A percentile compares a stretch with the other conserved stretches of the same genome.
phyloP scores from a whole-genome alignment of 2,113 vertebrate genomes.

The Gnathonemus echidnorhynchus region DNA sequence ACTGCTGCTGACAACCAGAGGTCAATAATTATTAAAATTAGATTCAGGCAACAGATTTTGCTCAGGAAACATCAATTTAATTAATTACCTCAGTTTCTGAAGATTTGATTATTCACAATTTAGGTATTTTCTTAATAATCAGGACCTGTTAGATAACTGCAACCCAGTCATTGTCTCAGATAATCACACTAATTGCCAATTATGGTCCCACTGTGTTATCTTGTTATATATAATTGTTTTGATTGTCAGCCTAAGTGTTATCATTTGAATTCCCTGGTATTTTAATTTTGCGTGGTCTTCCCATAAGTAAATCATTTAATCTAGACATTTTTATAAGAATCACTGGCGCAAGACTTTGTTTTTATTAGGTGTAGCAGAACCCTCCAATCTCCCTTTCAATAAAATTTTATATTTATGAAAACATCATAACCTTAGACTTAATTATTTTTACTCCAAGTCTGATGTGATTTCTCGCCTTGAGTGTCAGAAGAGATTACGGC shows the following conservation, averaged over 20 bases:
- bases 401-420: not conserved
- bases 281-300: not conserved
- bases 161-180: not conserved
- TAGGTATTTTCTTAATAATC: conserved; percentile 6
- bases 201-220: conserved; percentile 2
- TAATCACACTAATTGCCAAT: conserved; percentile 11
- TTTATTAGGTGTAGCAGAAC: not conserved
- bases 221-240: conserved; percentile 4
- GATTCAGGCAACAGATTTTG: conserved; percentile 2
- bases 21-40: conserved; percentile 1
- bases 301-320: conserved; percentile 9
- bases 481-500: not conserved
- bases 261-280: not conserved
- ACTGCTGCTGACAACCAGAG: conserved; percentile 2
- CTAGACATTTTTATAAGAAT: not conserved
- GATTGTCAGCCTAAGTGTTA: not conserved
- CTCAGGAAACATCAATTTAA: not conserved
- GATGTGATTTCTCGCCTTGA: not conserved
- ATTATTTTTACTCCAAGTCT: not conserved
- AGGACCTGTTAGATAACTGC: not conserved
- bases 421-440: not conserved
- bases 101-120: not conserved
- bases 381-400: not conserved
- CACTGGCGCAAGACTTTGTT: not conserved
- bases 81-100: conserved; percentile 1